Percentiles rank a stretch among this genome's conserved stretches.
phyloP scores from a whole-genome alignment of 2,113 vertebrate genomes.

The Apteryx mantelli region DNA sequence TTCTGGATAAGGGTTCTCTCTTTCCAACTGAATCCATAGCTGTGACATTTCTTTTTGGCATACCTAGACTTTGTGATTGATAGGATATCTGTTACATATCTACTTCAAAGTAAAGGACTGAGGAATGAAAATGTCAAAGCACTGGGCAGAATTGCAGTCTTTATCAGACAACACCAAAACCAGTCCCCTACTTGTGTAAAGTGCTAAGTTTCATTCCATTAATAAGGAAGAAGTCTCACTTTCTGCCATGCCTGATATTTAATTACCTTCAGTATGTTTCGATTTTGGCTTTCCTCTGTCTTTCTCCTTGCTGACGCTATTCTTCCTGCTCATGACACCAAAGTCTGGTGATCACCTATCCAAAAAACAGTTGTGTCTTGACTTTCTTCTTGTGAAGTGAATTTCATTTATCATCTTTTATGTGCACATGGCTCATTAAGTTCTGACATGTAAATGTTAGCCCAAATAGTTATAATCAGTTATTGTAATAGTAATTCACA shows the following conservation, averaged over 20 bases:
- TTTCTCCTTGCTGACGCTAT: neutral
- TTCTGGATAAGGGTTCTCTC: neutral
- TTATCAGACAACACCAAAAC: neutral
- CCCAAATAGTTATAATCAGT: neutral
- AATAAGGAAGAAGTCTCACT: neutral
- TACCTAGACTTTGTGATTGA: neutral
- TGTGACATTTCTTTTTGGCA: neutral
- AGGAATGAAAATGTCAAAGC: neutral
- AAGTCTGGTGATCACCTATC: neutral
- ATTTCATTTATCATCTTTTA: neutral
- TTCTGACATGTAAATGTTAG: neutral
- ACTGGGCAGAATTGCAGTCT: neutral
- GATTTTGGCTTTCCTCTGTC: neutral
- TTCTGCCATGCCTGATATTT: neutral
- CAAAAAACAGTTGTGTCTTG: neutral
- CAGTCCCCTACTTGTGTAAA: neutral
- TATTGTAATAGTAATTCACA: neutral
- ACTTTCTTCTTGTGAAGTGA: neutral
- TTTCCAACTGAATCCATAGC: neutral
- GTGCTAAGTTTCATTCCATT: neutral
- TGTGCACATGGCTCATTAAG: neutral
- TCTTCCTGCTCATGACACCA: neutral
- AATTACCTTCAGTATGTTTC: neutral
- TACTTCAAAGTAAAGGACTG: neutral
- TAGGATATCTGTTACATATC: neutral